Conservation (phyloP, 2,113 vertebrate species). For the Pithys albifrons region DNA sequence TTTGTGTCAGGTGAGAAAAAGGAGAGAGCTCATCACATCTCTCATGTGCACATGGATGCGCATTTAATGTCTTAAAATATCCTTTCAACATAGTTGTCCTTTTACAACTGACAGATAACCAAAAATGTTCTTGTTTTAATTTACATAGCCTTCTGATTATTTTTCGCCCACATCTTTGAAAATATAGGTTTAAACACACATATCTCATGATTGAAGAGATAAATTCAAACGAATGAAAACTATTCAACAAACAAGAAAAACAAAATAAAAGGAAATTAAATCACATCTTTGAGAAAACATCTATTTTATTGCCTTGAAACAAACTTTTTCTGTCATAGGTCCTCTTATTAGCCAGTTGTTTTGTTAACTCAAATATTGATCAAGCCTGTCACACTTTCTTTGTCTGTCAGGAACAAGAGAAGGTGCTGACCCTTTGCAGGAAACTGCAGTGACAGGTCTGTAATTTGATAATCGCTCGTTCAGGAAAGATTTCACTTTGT, state of each 20-base stretch:
- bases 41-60: background rate
- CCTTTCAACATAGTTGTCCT: background rate
- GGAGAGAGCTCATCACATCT: background rate
- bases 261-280: background rate
- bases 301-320: constrained; percentile 57
- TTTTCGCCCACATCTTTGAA: background rate
- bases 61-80: background rate
- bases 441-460: constrained; percentile 53
- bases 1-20: background rate
- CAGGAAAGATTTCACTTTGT: constrained; percentile 58
- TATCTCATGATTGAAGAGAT: background rate
- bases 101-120: background rate
- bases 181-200: background rate
- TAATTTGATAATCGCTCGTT: constrained; percentile 72
- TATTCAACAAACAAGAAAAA: background rate
- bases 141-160: background rate
- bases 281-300: background rate
- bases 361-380: constrained; percentile 71
- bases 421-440: constrained; percentile 68
- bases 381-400: constrained; percentile 48
- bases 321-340: constrained; percentile 12
- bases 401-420: constrained; percentile 56
- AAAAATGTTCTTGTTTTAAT: background rate
- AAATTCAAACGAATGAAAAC: background rate
- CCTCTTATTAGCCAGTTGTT: constrained; percentile 68